A percentile compares a stretch with the other conserved stretches of the same genome.
phyloP scores from a whole-genome alignment of 2,888 invertebrate species.

The Didymodactylos carnosus region DNA sequence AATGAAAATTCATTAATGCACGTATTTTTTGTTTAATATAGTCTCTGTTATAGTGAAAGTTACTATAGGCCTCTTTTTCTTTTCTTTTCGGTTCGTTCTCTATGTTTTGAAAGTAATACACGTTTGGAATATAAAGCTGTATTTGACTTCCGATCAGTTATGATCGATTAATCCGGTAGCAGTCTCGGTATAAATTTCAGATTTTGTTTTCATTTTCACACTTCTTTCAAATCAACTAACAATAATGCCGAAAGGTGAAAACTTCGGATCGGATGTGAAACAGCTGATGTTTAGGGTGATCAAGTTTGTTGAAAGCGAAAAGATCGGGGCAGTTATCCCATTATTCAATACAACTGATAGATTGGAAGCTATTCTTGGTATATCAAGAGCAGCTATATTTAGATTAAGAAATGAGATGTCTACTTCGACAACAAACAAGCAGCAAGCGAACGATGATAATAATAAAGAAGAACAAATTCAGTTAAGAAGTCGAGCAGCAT shows the following conservation, averaged over 20 bases:
- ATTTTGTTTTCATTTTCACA: too few relatives aligned
- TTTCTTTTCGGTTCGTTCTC: too few relatives aligned
- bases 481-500: not conserved
- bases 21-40: too few relatives aligned
- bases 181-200: too few relatives aligned
- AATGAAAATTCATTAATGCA: too few relatives aligned
- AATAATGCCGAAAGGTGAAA: not conserved
- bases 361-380: not conserved
- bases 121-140: too few relatives aligned
- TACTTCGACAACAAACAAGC: not conserved
- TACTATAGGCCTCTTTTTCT: too few relatives aligned
- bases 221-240: not conserved
- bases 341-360: not conserved
- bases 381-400: not conserved
- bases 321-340: too few relatives aligned
- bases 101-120: too few relatives aligned
- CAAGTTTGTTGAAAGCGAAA: not conserved
- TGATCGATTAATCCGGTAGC: too few relatives aligned
- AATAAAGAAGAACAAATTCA: not conserved
- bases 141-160: too few relatives aligned
- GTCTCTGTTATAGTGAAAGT: too few relatives aligned
- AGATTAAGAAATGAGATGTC: not conserved
- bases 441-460: not conserved
- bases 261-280: not conserved
- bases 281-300: not conserved